Evolutionary conservation across 1,140 invertebrate species (phyloP).

Genomic region (Brachionus rotundiformis): DNA sequence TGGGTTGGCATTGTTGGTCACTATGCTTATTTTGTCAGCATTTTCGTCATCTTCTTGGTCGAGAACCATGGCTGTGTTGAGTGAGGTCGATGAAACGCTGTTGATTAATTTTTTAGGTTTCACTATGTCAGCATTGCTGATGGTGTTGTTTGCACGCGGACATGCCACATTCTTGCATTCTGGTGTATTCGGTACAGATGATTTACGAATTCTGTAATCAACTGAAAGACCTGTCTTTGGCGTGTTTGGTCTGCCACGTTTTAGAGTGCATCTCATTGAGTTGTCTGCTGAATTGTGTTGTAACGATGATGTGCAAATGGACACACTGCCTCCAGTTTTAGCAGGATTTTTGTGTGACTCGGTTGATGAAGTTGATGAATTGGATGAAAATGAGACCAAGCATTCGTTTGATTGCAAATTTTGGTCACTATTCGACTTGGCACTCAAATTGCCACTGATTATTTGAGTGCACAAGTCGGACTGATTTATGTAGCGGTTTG

Average conservation of each 20-base stretch:
- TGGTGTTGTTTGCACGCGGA: constrained; percentile 32
- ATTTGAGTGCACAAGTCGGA: constrained; percentile 46
- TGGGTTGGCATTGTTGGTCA: neutral
- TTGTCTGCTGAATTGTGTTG: constrained; percentile 29
- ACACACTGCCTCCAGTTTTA: constrained; percentile 12
- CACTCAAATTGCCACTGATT: constrained; percentile 36
- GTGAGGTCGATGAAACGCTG: constrained; percentile 10
- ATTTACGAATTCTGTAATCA: constrained; percentile 42
- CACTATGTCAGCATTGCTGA: constrained; percentile 27
- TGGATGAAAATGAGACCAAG: constrained; percentile 21
- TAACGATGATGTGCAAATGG: constrained; percentile 13
- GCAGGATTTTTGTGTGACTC: neutral
- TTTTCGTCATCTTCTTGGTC: constrained; percentile 43
- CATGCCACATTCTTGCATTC: neutral
- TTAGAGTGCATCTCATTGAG: constrained; percentile 38
- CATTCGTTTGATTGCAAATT: constrained; percentile 12
- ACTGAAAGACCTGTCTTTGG: constrained; percentile 48
- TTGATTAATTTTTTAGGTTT: constrained; percentile 10
- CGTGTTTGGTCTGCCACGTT: constrained; percentile 35
- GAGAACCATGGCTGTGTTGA: constrained; percentile 46
- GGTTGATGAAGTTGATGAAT: neutral
- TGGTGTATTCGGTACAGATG: constrained; percentile 49
- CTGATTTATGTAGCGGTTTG: constrained; percentile 34
- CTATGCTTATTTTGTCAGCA: constrained; percentile 36
- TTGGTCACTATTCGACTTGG: constrained; percentile 15